Conservation (phyloP, 2,797 vertebrate species). For the Falco peregrinus region DNA sequence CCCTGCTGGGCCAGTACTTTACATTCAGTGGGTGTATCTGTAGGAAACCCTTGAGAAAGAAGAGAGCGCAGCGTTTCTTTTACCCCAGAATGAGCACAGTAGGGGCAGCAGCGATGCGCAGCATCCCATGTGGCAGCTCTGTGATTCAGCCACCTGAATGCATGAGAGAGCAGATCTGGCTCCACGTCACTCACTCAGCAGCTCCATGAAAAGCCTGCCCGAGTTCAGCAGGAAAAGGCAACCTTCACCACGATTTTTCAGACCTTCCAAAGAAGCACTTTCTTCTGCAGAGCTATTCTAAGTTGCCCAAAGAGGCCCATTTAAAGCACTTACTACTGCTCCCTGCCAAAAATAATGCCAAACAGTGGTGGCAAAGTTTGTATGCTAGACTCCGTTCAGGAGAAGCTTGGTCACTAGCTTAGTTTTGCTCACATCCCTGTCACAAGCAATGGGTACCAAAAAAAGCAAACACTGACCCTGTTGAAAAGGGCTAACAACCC, state of each 20-base stretch:
- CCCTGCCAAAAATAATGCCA: neutral
- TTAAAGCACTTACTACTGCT: neutral
- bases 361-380: neutral
- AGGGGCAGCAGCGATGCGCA: neutral
- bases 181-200: fast-evolving
- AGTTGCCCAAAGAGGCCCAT: neutral
- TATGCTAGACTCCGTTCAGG: neutral
- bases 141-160: neutral
- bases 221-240: neutral
- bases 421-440: neutral
- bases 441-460: neutral
- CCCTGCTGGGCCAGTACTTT: neutral
- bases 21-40: neutral
- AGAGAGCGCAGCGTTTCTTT: neutral
- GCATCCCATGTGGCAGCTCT: neutral
- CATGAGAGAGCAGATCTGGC: neutral
- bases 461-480: neutral
- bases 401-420: neutral
- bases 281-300: neutral
- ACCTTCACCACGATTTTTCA: neutral
- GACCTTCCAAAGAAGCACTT: neutral
- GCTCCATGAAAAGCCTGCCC: neutral
- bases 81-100: neutral
- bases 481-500: neutral
- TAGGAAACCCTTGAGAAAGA: neutral